Conservation (phyloP, 2,113 vertebrate genomes). For the Rhinopomastus cyanomelas region DNA sequence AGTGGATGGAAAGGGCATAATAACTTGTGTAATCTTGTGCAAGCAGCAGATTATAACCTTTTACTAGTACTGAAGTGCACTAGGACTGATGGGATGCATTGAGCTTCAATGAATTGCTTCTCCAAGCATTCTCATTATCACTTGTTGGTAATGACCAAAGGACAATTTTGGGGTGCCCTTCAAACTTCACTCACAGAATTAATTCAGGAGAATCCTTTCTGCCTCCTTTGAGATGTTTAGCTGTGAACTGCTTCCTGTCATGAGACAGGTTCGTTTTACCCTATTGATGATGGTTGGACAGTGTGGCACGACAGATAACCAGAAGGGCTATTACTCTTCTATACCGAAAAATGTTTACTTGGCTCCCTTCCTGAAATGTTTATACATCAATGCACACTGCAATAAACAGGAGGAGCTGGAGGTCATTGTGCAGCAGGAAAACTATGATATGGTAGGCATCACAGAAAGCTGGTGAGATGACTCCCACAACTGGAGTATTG, state of each 20-base stretch:
- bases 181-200: not conserved
- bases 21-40: not conserved
- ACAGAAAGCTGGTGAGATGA: too few species aligned
- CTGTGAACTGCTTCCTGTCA: not conserved
- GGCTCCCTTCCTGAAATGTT: too few species aligned
- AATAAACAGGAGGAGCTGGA: too few species aligned
- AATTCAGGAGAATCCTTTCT: not conserved
- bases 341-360: too few species aligned
- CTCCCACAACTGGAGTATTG: too few species aligned
- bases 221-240: not conserved
- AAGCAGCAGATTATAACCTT: not conserved
- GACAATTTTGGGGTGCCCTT: not conserved
- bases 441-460: too few species aligned
- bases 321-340: too few species aligned
- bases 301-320: too few species aligned
- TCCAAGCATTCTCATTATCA: not conserved
- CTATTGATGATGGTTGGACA: too few species aligned
- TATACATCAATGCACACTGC: too few species aligned
- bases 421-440: too few species aligned
- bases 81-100: not conserved
- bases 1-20: not conserved
- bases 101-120: not conserved
- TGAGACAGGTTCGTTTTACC: too few species aligned
- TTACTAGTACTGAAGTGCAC: not conserved
- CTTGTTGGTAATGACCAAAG: not conserved